A percentile compares a stretch with the other conserved stretches of the same genome.
Evolutionary conservation across 2,888 invertebrate species (phyloP).

Genomic region (Drosophila vallismaia): DNA sequence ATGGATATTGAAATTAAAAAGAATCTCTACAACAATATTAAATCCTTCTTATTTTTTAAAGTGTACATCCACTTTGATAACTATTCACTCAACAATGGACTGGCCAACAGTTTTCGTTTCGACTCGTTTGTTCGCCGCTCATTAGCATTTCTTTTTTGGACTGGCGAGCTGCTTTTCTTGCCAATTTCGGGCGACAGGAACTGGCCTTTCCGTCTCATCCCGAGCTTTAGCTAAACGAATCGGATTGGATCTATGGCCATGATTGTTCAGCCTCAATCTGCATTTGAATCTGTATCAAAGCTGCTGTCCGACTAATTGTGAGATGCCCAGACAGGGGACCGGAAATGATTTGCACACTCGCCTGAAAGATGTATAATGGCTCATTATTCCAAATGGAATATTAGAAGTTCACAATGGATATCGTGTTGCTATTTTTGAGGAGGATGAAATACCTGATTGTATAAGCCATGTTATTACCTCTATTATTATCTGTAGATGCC

Average conservation of each 20-base stretch:
- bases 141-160: constrained; percentile 57
- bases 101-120: constrained; percentile 47
- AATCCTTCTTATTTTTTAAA: background rate
- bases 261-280: constrained; percentile 37
- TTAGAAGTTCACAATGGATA: constrained; percentile 6
- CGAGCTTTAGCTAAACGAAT: constrained; percentile 49
- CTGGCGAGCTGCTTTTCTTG: constrained; percentile 25
- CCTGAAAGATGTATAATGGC: constrained; percentile 11
- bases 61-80: constrained; percentile 22
- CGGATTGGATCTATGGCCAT: constrained; percentile 26
- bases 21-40: too few relatives aligned
- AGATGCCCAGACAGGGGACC: constrained; percentile 20
- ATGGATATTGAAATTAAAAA: background rate
- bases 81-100: constrained; percentile 42
- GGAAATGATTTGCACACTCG: constrained; percentile 36
- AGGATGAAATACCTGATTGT: constrained; percentile 6
- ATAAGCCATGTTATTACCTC: background rate
- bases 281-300: constrained; percentile 17
- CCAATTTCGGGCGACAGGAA: constrained; percentile 39
- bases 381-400: constrained; percentile 30
- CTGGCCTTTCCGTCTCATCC: constrained; percentile 40
- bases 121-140: constrained; percentile 40
- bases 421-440: background rate
- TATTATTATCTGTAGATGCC: background rate
- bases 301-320: constrained; percentile 31